These are phyloP conservation scores for Teleopsis dalmanni DNA, from an alignment of 1,140 invertebrate species.

Conservation along the genomic window DNA sequence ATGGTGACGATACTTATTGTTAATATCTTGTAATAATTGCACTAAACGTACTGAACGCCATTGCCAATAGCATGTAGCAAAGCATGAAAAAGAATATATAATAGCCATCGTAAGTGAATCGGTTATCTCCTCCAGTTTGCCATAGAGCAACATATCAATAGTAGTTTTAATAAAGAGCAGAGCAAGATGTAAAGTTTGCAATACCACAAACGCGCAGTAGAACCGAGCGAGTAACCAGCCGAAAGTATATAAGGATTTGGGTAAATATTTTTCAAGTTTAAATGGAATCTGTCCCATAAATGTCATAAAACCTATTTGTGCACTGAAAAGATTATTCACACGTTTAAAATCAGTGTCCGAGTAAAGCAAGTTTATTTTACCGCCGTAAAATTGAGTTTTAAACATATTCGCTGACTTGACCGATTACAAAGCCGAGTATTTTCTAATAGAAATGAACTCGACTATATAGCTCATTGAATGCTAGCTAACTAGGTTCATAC, in stretches of 20 bases:
- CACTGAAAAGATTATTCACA: no score
- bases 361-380: no score
- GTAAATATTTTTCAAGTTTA: no score
- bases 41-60: slow-evolving; percentile 14
- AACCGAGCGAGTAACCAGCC: not conserved
- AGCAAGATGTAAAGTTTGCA: slow-evolving; percentile 20
- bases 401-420: no score
- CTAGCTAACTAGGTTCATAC: no score
- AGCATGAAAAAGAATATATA: slow-evolving; percentile 32
- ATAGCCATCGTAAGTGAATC: slow-evolving; percentile 35
- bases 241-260: not conserved
- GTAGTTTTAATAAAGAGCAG: slow-evolving; percentile 29
- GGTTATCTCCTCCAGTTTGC: slow-evolving; percentile 31
- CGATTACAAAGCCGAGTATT: no score
- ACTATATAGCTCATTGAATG: no score
- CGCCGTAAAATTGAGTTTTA: no score
- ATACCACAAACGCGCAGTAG: slow-evolving; percentile 18
- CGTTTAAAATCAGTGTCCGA: no score
- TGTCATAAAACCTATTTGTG: no score
- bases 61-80: slow-evolving; percentile 28
- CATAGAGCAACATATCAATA: slow-evolving; percentile 23
- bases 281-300: no score
- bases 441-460: no score
- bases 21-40: slow-evolving; percentile 21
- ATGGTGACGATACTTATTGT: slow-evolving; percentile 30